A percentile compares a stretch with the other conserved stretches of the same genome.
Evolutionary conservation across 2,888 invertebrate species (phyloP).

Genomic region (Horisme vitalbata): DNA sequence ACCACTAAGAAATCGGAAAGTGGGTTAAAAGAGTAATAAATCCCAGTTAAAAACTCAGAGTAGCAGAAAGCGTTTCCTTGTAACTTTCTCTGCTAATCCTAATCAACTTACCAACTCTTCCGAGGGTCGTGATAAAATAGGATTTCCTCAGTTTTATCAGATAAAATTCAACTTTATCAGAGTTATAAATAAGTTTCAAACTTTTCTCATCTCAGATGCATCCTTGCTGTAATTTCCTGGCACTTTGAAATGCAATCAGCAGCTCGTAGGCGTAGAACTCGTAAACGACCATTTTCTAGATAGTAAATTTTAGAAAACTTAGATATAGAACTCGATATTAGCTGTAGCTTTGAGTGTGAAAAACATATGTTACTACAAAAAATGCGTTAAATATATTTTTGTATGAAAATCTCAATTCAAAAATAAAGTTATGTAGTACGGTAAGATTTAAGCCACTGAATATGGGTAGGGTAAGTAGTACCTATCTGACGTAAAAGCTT

Average conservation of each 20-base stretch:
- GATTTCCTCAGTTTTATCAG: conserved; percentile 19
- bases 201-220: conserved; percentile 27
- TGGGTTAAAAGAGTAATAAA: background rate
- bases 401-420: too few species aligned
- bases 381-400: too few species aligned
- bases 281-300: too few species aligned
- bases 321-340: too few species aligned
- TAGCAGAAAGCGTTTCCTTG: conserved; percentile 1
- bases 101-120: conserved; percentile 8
- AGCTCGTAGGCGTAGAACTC: too few species aligned
- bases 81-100: background rate
- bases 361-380: too few species aligned
- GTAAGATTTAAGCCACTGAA: too few species aligned
- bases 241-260: conserved; percentile 11
- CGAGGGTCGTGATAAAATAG: conserved; percentile 3
- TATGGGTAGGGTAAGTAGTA: too few species aligned
- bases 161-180: conserved; percentile 22
- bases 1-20: background rate
- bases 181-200: conserved; percentile 23
- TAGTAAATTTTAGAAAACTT: too few species aligned
- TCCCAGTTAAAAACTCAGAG: conserved; percentile 1
- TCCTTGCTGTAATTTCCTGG: conserved; percentile 12
- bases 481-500: too few species aligned
- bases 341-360: too few species aligned
- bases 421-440: too few species aligned